Base-by-base conservation (phyloP, 2,888 invertebrate species). In the Ectemnius lituratus region DNA sequence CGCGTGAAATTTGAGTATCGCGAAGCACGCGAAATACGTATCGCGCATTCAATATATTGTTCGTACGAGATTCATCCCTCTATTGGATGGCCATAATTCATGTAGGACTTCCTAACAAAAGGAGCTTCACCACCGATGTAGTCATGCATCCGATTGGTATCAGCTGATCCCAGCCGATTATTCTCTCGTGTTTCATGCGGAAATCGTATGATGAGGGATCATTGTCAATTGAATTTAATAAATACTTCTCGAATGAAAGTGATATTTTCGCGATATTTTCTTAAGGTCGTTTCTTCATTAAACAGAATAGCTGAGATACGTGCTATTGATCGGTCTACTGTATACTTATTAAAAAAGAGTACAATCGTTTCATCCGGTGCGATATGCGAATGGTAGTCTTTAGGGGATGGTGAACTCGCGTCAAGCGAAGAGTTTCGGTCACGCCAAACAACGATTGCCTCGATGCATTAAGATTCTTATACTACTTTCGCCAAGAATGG, bases 1-100 rank as follows among this genome's bases (percentile, higher is more conserved):
- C 70, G 76, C 62, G 62, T 77, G 77, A 83, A 83, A 83, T 81
- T 83, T 81, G 83, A 83, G 83, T 83, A 83, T 80, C 83, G 81
- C 76, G 77, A 81, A 79, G 78, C 83, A 83, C 83, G 83, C 83
- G 81, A 83, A 83, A 83, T 80, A 80, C 83, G 81, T 83, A 83
- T 83, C 77, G 83, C 76, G 80, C 78, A 83, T 83, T 77, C 83
- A 83, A 83, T 83, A 83, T 83, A 80, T 73, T 67, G 67, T 82
- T 79, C 69, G 49, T 59, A 37, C 37, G 78, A 56, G 62, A 57
- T 62, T 76, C 8, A 11, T 37, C 78, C 80, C 74, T 76, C 78
- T 77, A 83, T 83, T 81, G 81, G 75, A 66, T 73, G 81, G 76
- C 73, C 67, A 81, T 83, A 83, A 83, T 69, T 83, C 78, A 83